phyloP scores from a whole-genome alignment of 2,797 vertebrate genomes.

The Coregonus sp. region DNA sequence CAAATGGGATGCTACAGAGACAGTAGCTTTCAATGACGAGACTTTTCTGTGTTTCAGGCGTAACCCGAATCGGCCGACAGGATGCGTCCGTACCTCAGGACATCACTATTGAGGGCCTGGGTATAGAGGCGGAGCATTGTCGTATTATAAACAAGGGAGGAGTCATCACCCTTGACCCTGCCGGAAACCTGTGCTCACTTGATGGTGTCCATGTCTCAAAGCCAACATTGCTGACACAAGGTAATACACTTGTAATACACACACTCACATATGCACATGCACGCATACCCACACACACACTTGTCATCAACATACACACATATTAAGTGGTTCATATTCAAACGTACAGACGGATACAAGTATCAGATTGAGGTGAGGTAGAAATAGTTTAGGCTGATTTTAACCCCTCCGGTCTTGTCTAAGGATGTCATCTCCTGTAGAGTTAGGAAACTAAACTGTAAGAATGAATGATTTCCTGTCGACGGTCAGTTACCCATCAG shows the following conservation, averaged over 20 bases:
- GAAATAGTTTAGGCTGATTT: not conserved
- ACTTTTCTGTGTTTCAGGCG: not conserved
- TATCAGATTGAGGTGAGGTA: not conserved
- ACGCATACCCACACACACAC: not conserved
- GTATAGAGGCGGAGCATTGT: constrained; percentile 43
- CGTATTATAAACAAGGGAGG: constrained; percentile 43
- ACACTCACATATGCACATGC: not conserved
- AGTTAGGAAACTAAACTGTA: constrained; percentile 30
- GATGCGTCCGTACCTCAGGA: constrained; percentile 36
- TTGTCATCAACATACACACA: not conserved
- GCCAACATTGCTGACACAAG: constrained; percentile 51
- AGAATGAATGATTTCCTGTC: constrained; percentile 27
- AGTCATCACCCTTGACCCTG: constrained; percentile 44
- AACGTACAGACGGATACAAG: not conserved
- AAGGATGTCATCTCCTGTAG: constrained; percentile 15
- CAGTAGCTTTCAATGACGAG: not conserved
- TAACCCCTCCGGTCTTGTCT: constrained; percentile 14
- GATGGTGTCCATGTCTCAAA: constrained; percentile 42
- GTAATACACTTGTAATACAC: constrained; percentile 22
- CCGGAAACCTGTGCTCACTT: constrained; percentile 42
- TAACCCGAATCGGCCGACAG: constrained; percentile 26
- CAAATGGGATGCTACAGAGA: not conserved
- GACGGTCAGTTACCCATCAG: constrained; percentile 4
- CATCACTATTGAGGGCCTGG: constrained; percentile 38
- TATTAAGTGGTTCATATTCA: not conserved